Evolutionary conservation across 2,113 vertebrate species (phyloP).

Genomic region (Cyprinodon brontotheroides): DNA sequence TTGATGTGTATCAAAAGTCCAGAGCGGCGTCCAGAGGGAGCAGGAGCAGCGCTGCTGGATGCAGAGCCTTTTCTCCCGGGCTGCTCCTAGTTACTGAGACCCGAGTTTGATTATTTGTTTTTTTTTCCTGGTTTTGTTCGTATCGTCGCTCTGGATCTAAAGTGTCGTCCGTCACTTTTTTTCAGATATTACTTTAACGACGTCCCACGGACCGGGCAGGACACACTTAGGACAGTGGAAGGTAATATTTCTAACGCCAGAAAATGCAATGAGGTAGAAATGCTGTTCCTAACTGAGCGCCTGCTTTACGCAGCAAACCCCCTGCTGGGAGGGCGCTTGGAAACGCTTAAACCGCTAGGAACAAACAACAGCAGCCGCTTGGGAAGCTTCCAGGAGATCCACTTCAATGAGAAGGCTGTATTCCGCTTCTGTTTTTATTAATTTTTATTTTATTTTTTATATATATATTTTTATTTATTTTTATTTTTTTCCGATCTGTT

Average conservation of each 20-base stretch:
- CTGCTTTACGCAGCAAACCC: slow-evolving; percentile 86
- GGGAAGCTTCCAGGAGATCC: slow-evolving; percentile 99
- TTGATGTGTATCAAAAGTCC: no score
- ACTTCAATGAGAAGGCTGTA: slow-evolving; percentile 98
- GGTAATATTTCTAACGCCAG: slow-evolving; percentile 72
- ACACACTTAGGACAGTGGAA: slow-evolving; percentile 99
- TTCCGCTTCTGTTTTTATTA: neutral
- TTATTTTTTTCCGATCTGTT: no score
- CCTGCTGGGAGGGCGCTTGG: slow-evolving; percentile 94
- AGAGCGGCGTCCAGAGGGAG: no score
- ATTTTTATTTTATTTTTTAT: no score
- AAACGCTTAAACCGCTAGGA: slow-evolving; percentile 96
- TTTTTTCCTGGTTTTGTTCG: neutral
- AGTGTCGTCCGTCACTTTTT: neutral
- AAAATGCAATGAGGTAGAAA: neutral
- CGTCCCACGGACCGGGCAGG: slow-evolving; percentile 94
- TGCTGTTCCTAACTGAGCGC: neutral
- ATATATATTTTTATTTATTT: no score
- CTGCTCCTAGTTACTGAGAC: no score
- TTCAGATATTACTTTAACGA: slow-evolving; percentile 92
- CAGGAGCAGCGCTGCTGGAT: no score
- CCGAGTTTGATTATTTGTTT: no score
- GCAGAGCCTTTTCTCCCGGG: no score
- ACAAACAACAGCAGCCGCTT: slow-evolving; percentile 99
- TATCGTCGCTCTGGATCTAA: no score